A percentile compares a stretch with the other conserved stretches of the same genome.
phyloP scores from a whole-genome alignment of 2,113 vertebrate species.

The Verasper variegatus region DNA sequence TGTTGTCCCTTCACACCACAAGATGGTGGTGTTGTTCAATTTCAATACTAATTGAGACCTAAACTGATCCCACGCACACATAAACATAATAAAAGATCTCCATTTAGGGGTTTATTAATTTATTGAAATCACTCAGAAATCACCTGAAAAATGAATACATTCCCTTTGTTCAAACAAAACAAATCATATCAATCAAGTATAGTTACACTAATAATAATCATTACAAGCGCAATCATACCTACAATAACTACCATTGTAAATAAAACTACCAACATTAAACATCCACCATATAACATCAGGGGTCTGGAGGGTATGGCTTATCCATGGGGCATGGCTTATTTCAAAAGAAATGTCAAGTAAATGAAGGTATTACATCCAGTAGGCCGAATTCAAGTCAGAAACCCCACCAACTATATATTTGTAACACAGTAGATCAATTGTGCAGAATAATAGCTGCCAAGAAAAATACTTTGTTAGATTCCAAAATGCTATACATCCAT shows the following conservation, averaged over 20 bases:
- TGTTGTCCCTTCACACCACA: conserved; percentile 27
- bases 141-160: conserved; percentile 81
- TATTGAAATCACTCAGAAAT: conserved; percentile 80
- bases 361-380: conserved; percentile 77
- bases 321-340: conserved; percentile 81
- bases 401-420: conserved; percentile 58
- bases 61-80: not conserved
- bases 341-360: conserved; percentile 79
- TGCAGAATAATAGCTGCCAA: conserved; percentile 79
- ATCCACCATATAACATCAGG: conserved; percentile 79
- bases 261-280: conserved; percentile 76
- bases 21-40: conserved; percentile 25
- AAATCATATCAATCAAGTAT: conserved; percentile 77
- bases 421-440: conserved; percentile 74
- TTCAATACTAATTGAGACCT: not conserved
- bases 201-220: conserved; percentile 78
- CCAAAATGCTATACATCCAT: conserved; percentile 68
- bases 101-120: conserved; percentile 69
- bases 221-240: conserved; percentile 80
- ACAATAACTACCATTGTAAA: conserved; percentile 76
- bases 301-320: conserved; percentile 78
- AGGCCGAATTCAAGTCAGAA: conserved; percentile 74
- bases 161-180: conserved; percentile 79
- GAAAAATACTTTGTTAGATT: conserved; percentile 67
- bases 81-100: conserved; percentile 1